Evolutionary conservation across 2,113 vertebrate genomes (phyloP).

Genomic region (Camelus bactrianus): DNA sequence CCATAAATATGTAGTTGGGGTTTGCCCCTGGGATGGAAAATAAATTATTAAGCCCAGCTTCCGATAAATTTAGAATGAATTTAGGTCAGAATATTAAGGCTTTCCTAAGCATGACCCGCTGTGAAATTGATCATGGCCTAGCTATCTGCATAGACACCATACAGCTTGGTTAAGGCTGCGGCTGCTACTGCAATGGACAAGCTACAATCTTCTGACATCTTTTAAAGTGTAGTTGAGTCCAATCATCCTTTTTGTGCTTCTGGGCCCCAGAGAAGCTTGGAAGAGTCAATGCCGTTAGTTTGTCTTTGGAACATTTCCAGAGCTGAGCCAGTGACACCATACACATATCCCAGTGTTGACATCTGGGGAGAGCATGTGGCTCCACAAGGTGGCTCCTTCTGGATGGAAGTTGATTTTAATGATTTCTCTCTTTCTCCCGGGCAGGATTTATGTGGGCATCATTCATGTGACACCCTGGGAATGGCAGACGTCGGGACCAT

Average conservation of each 20-base stretch:
- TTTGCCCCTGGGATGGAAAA: conserved; percentile 20
- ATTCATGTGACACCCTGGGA: conserved; percentile 99
- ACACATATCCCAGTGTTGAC: conserved; percentile 48
- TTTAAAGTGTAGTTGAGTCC: background rate
- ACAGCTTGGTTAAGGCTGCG: background rate
- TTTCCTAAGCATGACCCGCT: background rate
- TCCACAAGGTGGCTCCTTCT: conserved; percentile 74
- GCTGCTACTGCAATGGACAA: background rate
- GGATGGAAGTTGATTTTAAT: conserved; percentile 79
- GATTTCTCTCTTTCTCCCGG: conserved; percentile 77
- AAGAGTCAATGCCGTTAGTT: background rate
- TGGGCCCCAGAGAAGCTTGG: background rate
- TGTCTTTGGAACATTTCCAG: conserved; percentile 59
- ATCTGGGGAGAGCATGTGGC: conserved; percentile 50
- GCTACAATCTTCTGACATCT: background rate
- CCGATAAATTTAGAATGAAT: conserved; percentile 37
- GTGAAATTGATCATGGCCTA: background rate
- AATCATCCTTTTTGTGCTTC: background rate
- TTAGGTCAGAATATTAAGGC: background rate
- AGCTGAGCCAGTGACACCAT: conserved; percentile 66
- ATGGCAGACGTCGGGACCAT: conserved; percentile 99
- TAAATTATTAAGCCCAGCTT: background rate
- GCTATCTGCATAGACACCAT: background rate
- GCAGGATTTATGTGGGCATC: conserved; percentile 98
- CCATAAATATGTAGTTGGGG: background rate